These are phyloP conservation scores for Beaufortia kweichowensis DNA, from an alignment of 2,113 vertebrate species.

Conservation along the genomic window DNA sequence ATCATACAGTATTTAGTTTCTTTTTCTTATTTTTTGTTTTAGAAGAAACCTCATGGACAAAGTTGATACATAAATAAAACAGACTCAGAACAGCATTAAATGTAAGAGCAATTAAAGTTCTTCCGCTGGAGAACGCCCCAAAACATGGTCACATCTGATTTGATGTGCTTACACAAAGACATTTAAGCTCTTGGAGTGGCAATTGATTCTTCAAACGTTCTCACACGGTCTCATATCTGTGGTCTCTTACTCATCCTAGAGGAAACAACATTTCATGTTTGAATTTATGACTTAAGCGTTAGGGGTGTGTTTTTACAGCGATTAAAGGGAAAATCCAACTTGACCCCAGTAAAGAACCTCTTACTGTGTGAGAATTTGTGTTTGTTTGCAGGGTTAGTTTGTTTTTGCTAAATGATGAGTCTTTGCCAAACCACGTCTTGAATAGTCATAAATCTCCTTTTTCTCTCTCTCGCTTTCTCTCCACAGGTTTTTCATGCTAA, in stretches of 20 bases:
- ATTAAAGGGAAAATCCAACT: constrained; percentile 44
- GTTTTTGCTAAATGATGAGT: constrained; percentile 18
- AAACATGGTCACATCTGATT: background rate
- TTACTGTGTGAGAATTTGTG: constrained; percentile 21
- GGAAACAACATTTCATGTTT: constrained; percentile 29
- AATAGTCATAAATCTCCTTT: constrained; percentile 10
- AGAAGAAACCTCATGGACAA: background rate
- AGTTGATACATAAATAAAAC: background rate
- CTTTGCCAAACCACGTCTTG: constrained; percentile 15
- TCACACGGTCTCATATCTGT: background rate
- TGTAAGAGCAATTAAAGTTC: background rate
- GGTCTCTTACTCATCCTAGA: constrained; percentile 1
- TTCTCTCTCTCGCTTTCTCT: constrained; percentile 31
- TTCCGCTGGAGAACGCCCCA: background rate
- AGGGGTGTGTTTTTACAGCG: constrained; percentile 39
- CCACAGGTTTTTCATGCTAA: constrained; percentile 91
- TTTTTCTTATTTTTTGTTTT: background rate
- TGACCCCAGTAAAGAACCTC: constrained; percentile 42
- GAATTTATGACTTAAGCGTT: constrained; percentile 16
- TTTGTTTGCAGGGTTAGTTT: constrained; percentile 29
- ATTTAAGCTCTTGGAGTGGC: background rate
- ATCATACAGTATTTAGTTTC: background rate
- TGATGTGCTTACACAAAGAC: background rate
- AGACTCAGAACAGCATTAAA: background rate
- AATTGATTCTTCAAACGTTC: background rate